phyloP scores from a whole-genome alignment of 2,113 vertebrate genomes.

The Sinocyclocheilus maitianheensis region DNA sequence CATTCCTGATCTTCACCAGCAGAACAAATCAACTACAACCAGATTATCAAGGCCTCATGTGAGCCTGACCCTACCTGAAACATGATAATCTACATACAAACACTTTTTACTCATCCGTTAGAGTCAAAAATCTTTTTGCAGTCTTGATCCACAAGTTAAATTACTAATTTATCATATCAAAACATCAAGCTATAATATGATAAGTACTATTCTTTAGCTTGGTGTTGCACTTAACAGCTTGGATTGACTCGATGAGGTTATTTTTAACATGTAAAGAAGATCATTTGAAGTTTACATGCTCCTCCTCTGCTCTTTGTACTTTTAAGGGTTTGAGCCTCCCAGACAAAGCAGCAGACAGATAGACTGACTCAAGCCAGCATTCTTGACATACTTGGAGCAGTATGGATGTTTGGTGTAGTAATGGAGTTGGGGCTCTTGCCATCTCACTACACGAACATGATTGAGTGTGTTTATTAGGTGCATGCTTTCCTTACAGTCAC shows the following conservation, averaged over 20 bases:
- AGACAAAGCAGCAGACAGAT: slow-evolving; percentile 52
- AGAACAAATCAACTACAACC: slow-evolving; percentile 72
- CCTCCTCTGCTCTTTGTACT: background rate
- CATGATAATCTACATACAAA: slow-evolving; percentile 11
- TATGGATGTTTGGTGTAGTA: slow-evolving; percentile 44
- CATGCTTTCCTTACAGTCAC: slow-evolving; percentile 2
- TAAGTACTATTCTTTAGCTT: background rate
- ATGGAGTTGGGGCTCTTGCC: slow-evolving; percentile 12
- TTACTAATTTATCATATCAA: background rate
- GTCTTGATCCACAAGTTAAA: background rate
- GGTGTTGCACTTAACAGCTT: background rate
- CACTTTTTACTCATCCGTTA: slow-evolving; percentile 11
- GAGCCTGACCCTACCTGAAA: slow-evolving; percentile 51
- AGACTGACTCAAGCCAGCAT: slow-evolving; percentile 57
- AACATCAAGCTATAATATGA: background rate
- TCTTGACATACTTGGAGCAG: slow-evolving; percentile 62
- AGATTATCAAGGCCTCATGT: slow-evolving; percentile 64
- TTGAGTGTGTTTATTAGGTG: slow-evolving; percentile 11
- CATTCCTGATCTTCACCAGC: slow-evolving; percentile 70
- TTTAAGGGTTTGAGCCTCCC: background rate
- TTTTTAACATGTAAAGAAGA: slow-evolving; percentile 26
- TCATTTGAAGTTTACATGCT: background rate
- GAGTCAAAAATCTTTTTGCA: background rate
- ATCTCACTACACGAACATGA: slow-evolving; percentile 8
- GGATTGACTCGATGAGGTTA: slow-evolving; percentile 9